Conservation (phyloP, 2,888 invertebrate genomes). For the Lasioglossum oenotherae region DNA sequence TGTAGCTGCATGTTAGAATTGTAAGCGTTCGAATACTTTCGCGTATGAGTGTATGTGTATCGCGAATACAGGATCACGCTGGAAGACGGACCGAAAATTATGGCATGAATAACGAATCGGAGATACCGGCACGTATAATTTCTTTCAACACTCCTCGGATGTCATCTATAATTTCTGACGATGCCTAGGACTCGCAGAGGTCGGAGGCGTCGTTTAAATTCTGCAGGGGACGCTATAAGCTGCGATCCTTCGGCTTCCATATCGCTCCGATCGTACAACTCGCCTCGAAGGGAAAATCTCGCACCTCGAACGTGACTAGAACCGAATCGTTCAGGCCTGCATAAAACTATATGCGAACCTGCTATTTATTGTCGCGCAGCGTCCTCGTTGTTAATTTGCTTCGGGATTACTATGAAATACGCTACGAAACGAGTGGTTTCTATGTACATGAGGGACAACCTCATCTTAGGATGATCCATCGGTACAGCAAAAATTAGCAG, state of each 20-base stretch:
- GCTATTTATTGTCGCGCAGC: not conserved
- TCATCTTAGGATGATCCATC: no score
- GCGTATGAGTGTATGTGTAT: not conserved
- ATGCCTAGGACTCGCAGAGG: constrained; percentile 18
- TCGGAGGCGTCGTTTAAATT: constrained; percentile 24
- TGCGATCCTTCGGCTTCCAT: constrained; percentile 36
- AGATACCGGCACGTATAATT: not conserved
- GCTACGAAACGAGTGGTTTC: not conserved
- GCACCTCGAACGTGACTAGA: constrained; percentile 40
- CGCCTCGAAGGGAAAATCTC: not conserved
- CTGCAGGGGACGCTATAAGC: constrained; percentile 28
- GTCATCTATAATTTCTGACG: constrained; percentile 18
- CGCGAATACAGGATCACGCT: not conserved
- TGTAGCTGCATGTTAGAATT: no score
- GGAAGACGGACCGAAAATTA: not conserved
- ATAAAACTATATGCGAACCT: not conserved
- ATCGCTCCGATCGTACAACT: constrained; percentile 44
- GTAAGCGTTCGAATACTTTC: no score
- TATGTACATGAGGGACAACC: not conserved
- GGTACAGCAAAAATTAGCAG: not conserved
- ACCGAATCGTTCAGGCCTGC: not conserved
- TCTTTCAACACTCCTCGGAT: not conserved
- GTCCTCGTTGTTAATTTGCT: not conserved
- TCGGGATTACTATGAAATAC: not conserved
- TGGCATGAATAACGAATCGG: not conserved